A percentile compares a stretch with the other conserved stretches of the same genome.
phyloP scores from a whole-genome alignment of 2,113 vertebrate genomes.

The Anolis carolinensis region DNA sequence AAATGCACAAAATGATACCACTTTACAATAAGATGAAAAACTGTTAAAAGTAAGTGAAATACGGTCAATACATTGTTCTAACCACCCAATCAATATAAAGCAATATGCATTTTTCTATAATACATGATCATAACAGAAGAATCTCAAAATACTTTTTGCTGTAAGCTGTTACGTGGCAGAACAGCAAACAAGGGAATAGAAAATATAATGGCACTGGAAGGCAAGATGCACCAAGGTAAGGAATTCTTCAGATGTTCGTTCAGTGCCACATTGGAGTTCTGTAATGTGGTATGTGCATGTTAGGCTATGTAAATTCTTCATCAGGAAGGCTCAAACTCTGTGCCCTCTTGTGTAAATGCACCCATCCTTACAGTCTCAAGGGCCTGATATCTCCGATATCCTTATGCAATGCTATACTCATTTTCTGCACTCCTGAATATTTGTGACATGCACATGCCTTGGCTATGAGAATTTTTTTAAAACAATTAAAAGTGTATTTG shows the following conservation, averaged over 20 bases:
- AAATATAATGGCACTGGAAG: not conserved
- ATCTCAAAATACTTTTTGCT: not conserved
- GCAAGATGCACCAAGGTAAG: not conserved
- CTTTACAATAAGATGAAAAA: not conserved
- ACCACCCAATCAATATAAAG: not conserved
- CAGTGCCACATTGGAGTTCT: not conserved
- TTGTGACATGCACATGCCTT: not conserved
- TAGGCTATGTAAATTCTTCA: not conserved
- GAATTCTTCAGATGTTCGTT: not conserved
- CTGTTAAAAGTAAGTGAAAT: not conserved
- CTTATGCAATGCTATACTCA: not conserved
- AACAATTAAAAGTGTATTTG: no score
- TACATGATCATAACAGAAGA: not conserved
- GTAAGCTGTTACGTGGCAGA: not conserved
- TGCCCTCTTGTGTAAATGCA: not conserved
- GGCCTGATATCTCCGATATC: not conserved
- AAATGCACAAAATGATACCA: not conserved
- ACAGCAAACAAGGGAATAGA: not conserved
- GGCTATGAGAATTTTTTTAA: not conserved
- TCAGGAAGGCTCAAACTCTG: not conserved
- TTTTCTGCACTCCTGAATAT: not conserved
- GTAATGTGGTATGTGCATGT: not conserved
- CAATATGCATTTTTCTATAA: not conserved
- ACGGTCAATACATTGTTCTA: not conserved
- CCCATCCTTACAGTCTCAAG: not conserved